Conservation (phyloP, 2,888 invertebrate genomes). For the Formica aserva region DNA sequence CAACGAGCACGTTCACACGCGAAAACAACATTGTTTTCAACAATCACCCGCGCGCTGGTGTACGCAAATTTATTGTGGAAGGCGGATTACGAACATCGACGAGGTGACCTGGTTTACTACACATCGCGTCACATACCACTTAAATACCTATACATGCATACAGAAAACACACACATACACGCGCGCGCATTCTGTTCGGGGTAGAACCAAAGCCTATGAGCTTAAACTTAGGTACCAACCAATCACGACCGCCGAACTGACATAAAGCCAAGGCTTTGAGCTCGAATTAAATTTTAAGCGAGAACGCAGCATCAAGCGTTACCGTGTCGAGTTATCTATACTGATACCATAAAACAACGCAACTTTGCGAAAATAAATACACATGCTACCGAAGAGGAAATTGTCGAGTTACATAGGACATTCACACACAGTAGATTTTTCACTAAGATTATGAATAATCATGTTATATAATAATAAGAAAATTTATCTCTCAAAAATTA, state of each 20-base stretch:
- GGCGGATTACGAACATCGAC: slow-evolving; percentile 64
- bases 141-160: slow-evolving; percentile 12
- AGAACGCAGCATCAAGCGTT: slow-evolving; percentile 56
- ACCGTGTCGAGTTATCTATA: slow-evolving; percentile 12
- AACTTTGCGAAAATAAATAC: slow-evolving; percentile 33
- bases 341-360: slow-evolving; percentile 11
- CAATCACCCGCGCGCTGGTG: slow-evolving; percentile 31
- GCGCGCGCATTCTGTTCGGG: slow-evolving; percentile 37
- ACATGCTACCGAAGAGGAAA: slow-evolving; percentile 14
- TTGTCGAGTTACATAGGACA: neutral
- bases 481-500: neutral
- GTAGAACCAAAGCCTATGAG: slow-evolving; percentile 65
- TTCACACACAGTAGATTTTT: neutral
- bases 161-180: neutral
- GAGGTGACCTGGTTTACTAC: slow-evolving; percentile 45
- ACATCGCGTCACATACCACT: slow-evolving; percentile 49
- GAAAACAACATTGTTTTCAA: slow-evolving; percentile 52
- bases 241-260: slow-evolving; percentile 70
- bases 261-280: slow-evolving; percentile 73
- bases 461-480: neutral
- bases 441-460: neutral
- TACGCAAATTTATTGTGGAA: slow-evolving; percentile 60
- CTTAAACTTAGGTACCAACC: slow-evolving; percentile 75
- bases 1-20: slow-evolving; percentile 33
- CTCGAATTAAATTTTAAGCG: slow-evolving; percentile 75